phyloP scores from a whole-genome alignment of 1,140 invertebrate genomes.

The Drosophila nikananu region DNA sequence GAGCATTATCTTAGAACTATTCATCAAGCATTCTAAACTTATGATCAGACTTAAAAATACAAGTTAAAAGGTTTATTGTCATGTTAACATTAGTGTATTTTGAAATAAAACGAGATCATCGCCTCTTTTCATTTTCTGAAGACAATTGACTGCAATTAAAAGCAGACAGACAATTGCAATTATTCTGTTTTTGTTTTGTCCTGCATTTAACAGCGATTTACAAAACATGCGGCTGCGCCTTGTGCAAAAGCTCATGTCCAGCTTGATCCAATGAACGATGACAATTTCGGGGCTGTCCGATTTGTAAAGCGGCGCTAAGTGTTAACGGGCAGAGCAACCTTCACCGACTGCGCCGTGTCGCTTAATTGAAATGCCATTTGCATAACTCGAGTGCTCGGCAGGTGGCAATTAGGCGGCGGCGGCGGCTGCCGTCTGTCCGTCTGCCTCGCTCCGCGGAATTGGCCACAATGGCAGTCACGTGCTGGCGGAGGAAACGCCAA shows the following conservation, averaged over 20 bases:
- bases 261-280: conserved; percentile 52
- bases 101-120: not conserved
- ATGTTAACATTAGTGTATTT: not conserved
- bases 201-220: conserved; percentile 55
- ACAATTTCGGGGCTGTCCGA: conserved; percentile 62
- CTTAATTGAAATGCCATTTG: conserved; percentile 82
- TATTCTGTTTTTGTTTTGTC: conserved; percentile 12
- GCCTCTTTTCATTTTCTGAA: not conserved
- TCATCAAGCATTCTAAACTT: not conserved
- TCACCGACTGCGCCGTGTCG: conserved; percentile 58
- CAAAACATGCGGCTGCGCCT: conserved; percentile 51
- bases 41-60: not conserved
- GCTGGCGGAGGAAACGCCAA: conserved; percentile 48
- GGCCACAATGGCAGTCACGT: conserved; percentile 61
- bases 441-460: not conserved
- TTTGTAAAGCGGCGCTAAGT: conserved; percentile 60
- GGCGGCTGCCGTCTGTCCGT: conserved; percentile 1
- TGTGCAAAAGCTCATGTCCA: conserved; percentile 47
- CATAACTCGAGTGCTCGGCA: conserved; percentile 47
- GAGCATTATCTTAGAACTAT: not conserved
- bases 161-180: not conserved
- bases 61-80: no score
- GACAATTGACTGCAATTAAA: not conserved
- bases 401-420: conserved; percentile 30
- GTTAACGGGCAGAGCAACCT: conserved; percentile 72